Percentiles rank a stretch among this genome's conserved stretches.
Conservation (phyloP, 2,113 vertebrate species). For the Struthidea cinerea region DNA sequence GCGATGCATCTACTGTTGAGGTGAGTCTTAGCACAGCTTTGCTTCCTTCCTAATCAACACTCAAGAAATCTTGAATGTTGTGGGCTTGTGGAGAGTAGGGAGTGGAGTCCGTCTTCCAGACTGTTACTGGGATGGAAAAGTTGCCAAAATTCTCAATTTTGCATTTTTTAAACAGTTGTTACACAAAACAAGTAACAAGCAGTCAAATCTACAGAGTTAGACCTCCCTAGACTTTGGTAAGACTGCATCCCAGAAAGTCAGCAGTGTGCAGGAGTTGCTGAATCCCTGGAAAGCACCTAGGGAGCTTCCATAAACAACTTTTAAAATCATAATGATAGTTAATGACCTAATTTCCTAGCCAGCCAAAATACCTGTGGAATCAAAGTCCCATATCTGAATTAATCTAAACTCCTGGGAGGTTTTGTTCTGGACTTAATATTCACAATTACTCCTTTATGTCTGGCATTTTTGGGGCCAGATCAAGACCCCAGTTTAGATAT, state of each 20-base stretch:
- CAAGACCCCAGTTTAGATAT: slow-evolving; percentile 4
- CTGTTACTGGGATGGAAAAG: neutral
- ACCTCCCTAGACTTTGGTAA: neutral
- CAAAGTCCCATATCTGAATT: slow-evolving; percentile 42
- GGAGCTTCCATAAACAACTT: slow-evolving; percentile 58
- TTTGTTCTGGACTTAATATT: slow-evolving; percentile 48
- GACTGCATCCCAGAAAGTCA: neutral
- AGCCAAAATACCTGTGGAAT: slow-evolving; percentile 49
- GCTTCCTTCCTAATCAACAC: neutral
- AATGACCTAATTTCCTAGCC: slow-evolving; percentile 61
- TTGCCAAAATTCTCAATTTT: neutral
- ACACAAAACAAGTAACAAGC: neutral
- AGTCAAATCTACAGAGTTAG: neutral
- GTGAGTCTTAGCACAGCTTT: neutral
- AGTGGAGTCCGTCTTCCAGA: neutral
- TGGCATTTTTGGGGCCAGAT: neutral
- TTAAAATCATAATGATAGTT: slow-evolving; percentile 53
- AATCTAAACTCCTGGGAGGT: slow-evolving; percentile 55
- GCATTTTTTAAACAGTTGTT: neutral
- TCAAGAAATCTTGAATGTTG: neutral
- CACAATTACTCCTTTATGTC: slow-evolving; percentile 31
- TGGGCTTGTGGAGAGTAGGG: neutral
- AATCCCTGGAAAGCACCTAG: slow-evolving; percentile 65
- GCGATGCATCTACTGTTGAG: neutral
- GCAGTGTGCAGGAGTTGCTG: neutral